These are phyloP conservation scores for Hippoglossus stenolepis DNA, from an alignment of 2,113 vertebrate species.

Conservation along the genomic window DNA sequence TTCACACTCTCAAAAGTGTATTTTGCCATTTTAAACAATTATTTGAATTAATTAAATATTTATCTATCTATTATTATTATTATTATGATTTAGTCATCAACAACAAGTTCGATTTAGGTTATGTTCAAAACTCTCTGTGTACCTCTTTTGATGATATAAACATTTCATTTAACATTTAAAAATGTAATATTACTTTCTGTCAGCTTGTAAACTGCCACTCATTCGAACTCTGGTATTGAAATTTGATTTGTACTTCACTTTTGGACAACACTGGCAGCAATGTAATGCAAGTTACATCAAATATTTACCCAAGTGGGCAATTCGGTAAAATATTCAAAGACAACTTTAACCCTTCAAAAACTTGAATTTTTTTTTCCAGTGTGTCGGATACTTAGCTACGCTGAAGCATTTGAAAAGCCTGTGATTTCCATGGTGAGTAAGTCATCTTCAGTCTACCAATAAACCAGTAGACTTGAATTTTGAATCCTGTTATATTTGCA, in stretches of 20 bases:
- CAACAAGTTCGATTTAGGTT: too few relatives aligned
- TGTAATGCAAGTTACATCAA: neutral
- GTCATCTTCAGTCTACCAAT: conserved; percentile 10
- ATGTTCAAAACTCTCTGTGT: neutral
- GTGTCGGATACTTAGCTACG: conserved; percentile 12
- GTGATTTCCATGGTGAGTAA: neutral
- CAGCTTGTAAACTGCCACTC: neutral
- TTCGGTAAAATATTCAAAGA: conserved; percentile 11
- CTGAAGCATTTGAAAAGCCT: neutral
- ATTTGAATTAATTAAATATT: neutral
- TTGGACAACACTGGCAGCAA: conserved; percentile 15
- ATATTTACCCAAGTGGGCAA: neutral
- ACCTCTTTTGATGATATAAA: conserved; percentile 1
- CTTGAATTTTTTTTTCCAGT: neutral
- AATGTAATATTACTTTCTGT: neutral
- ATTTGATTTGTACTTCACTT: conserved; percentile 15
- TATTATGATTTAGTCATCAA: too few relatives aligned
- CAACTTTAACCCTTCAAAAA: conserved; percentile 8
- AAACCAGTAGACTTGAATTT: conserved; percentile 17
- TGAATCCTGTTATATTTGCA: conserved; percentile 12
- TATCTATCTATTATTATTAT: too few relatives aligned
- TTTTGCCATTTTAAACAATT: neutral
- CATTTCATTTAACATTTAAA: neutral
- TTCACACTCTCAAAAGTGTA: neutral
- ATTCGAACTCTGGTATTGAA: neutral